A percentile compares a stretch with the other conserved stretches of the same genome.
Evolutionary conservation across 2,113 vertebrate species (phyloP).

Genomic region (Anguilla rostrata): DNA sequence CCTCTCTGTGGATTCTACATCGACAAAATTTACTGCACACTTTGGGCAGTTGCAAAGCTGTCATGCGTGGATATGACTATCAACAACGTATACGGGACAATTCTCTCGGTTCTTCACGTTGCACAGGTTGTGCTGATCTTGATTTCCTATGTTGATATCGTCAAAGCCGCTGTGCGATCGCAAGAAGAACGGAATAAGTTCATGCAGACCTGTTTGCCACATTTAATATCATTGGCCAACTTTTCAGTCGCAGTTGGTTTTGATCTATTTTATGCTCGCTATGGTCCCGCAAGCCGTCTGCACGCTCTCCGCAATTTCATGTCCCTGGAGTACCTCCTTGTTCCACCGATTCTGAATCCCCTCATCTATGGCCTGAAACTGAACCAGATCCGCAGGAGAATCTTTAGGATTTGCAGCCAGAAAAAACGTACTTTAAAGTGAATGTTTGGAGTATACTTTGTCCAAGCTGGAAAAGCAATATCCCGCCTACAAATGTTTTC

Average conservation of each 20-base stretch:
- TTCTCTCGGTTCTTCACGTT: slow-evolving; percentile 34
- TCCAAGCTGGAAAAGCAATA: background rate
- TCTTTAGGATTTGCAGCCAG: background rate
- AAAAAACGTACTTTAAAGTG: background rate
- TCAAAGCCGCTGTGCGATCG: slow-evolving; percentile 37
- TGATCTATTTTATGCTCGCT: slow-evolving; percentile 51
- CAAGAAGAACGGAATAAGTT: slow-evolving; percentile 46
- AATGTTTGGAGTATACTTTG: background rate
- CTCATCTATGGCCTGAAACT: slow-evolving; percentile 63
- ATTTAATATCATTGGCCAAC: slow-evolving; percentile 50
- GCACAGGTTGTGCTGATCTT: slow-evolving; percentile 44
- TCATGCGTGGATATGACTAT: slow-evolving; percentile 31
- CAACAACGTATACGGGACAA: slow-evolving; percentile 51
- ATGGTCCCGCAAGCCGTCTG: slow-evolving; percentile 15
- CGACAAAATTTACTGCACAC: slow-evolving; percentile 53
- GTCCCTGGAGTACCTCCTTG: background rate
- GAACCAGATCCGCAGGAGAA: slow-evolving; percentile 25
- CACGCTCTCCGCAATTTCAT: background rate
- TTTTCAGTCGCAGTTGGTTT: slow-evolving; percentile 31
- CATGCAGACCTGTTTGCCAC: slow-evolving; percentile 58
- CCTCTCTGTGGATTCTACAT: slow-evolving; percentile 43
- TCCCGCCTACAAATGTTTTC: too few species aligned
- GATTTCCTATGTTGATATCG: slow-evolving; percentile 49
- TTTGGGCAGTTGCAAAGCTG: slow-evolving; percentile 49
- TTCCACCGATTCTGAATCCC: slow-evolving; percentile 60